Base-by-base conservation (phyloP, 2,113 vertebrate genomes). In the Perca schrenkii region DNA sequence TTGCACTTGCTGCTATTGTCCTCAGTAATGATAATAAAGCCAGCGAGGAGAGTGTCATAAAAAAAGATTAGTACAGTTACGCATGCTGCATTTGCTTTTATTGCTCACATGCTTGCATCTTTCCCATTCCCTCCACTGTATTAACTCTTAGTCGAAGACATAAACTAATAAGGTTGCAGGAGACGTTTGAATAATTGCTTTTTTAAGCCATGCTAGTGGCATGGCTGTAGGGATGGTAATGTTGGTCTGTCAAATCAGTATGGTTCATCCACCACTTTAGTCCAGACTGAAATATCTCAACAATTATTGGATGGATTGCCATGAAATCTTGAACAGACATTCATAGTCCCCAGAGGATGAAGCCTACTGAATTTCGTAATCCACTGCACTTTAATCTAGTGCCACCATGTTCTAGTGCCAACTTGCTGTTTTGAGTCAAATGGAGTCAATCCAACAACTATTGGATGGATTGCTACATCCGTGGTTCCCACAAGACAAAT, bases 1-100 rank as follows among this genome's bases (percentile, higher is more conserved):
- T 62, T 83, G 74, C 60, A 40, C 84, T 82, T 40, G 54, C 74
- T 77, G 67, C 71, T 56, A 53, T 85, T 82, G 83, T 89, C 81
- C 84, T 77, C 77, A 1, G 43, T 50, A 56, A 80, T 56, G 25
- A 79, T 75, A 70, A 83, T 79, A 65, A 61, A 16, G 54, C 16
- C 73, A 63, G 64, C 31, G 19, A 76, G 57, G 12, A 58, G 57
- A 36, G 36, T 6, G 56, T 43, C 10, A 0, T 47, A 75, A 85
- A 71, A 62, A 67, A 66, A 49, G 79, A 79, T 36, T 53, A 50
- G 43, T 57, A n/a, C 54, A 74, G 47, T 79, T 28, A 57, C 46
- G 10, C 47, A 17, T 17, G 50, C 71, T 65, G 46, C 61, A 15
- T 70, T 77, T 70, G 58, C 66, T 77, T 83, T 78, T 57, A 86